Evolutionary conservation across 2,113 vertebrate species (phyloP).

Genomic region (Silurus asotus): DNA sequence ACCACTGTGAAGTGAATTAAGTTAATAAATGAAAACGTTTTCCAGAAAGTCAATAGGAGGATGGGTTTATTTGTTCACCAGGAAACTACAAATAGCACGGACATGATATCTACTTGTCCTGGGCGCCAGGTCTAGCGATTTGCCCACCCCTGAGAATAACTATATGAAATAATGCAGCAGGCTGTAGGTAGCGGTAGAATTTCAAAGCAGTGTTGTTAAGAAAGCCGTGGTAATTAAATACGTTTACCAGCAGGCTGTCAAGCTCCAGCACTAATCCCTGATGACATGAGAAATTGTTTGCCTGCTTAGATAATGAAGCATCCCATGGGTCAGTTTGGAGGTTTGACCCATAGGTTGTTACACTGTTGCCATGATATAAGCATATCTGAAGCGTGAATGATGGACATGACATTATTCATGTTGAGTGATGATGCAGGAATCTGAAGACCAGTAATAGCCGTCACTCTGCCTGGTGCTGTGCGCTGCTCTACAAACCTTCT

Average conservation of each 20-base stretch:
- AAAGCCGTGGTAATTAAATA: conserved; percentile 18
- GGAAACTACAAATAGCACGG: not conserved
- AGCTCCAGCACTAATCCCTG: conserved; percentile 23
- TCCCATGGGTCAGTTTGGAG: conserved; percentile 23
- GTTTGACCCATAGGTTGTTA: not conserved
- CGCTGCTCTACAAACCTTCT: conserved; percentile 14
- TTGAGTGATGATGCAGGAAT: conserved; percentile 36
- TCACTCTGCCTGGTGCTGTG: conserved; percentile 30
- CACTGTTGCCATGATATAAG: conserved; percentile 4
- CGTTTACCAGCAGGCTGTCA: conserved; percentile 23
- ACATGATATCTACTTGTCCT: not conserved
- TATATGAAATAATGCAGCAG: not conserved
- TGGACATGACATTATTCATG: conserved; percentile 30
- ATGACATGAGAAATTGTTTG: conserved; percentile 40
- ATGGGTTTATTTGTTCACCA: not conserved
- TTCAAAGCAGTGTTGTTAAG: not conserved
- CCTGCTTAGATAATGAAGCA: conserved; percentile 33
- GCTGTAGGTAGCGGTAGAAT: not conserved
- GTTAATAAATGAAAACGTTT: not conserved
- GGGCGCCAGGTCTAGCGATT: not conserved
- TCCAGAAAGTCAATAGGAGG: not conserved
- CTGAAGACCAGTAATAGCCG: conserved; percentile 12
- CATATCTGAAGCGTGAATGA: conserved; percentile 40
- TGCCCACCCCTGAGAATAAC: not conserved
- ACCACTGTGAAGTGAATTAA: not conserved